These are phyloP conservation scores for Hemibagrus guttatus DNA, from an alignment of 2,797 vertebrate genomes.

Conservation along the genomic window DNA sequence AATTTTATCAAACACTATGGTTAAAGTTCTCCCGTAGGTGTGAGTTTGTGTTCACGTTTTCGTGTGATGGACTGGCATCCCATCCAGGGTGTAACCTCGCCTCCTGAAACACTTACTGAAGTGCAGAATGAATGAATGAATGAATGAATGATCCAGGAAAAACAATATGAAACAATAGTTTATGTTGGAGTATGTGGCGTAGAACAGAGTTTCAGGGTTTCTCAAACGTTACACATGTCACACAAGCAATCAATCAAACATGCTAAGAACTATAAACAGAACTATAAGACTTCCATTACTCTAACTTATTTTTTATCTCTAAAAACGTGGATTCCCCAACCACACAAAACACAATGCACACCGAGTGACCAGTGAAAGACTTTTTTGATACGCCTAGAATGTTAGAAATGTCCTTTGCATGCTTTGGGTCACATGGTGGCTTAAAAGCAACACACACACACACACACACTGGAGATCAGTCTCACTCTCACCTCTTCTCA, in stretches of 20 bases:
- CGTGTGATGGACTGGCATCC: neutral
- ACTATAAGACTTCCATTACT: neutral
- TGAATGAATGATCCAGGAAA: neutral
- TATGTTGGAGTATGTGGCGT: neutral
- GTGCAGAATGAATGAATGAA: neutral
- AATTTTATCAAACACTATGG: neutral
- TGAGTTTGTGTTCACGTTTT: neutral
- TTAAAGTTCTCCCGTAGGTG: neutral
- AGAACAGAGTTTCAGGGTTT: neutral
- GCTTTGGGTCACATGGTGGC: neutral
- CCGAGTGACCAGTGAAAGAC: neutral
- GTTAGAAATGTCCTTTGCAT: neutral
- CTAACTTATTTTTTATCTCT: neutral
- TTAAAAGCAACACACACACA: neutral
- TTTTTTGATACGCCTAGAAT: neutral
- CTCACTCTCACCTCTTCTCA: slow-evolving; percentile 55
- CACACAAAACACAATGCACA: neutral
- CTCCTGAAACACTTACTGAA: neutral
- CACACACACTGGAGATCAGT: slow-evolving; percentile 43
- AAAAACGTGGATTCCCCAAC: neutral
- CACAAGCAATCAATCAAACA: neutral
- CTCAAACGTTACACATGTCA: neutral
- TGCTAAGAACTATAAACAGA: neutral
- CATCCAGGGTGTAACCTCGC: neutral
- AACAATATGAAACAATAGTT: neutral